phyloP scores from a whole-genome alignment of 2,113 vertebrate genomes.

The Alethe diademata region DNA sequence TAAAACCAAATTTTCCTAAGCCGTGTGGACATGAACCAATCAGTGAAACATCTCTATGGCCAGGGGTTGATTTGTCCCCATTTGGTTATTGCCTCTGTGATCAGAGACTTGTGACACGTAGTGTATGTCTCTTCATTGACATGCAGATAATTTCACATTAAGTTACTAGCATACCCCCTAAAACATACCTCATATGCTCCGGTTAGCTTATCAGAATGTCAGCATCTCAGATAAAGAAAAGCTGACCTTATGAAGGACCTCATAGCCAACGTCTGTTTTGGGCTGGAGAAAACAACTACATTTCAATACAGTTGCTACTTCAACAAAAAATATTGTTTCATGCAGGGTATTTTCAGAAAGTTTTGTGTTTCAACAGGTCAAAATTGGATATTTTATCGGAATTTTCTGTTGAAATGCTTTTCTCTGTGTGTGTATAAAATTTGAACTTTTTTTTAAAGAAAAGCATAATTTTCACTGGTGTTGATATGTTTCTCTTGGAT shows the following conservation, averaged over 20 bases:
- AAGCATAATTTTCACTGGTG: background rate
- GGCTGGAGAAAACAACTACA: background rate
- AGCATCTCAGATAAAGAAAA: background rate
- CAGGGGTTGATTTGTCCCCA: background rate
- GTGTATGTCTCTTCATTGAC: background rate
- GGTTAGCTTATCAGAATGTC: background rate
- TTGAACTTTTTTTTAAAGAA: background rate
- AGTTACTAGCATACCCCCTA: background rate
- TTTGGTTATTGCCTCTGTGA: background rate
- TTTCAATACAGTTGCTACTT: background rate
- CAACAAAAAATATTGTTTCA: background rate
- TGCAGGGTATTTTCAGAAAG: background rate
- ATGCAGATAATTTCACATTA: background rate
- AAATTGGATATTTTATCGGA: background rate
- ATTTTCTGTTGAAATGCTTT: background rate
- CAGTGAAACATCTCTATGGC: background rate
- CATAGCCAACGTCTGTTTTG: background rate
- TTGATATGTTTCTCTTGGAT: background rate
- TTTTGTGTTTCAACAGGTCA: background rate
- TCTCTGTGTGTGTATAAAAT: background rate
- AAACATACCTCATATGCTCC: background rate
- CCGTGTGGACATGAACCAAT: accelerated
- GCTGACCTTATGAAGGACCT: background rate
- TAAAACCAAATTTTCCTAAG: background rate
- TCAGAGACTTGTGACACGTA: background rate